Conservation (phyloP, 2,113 vertebrate genomes). For the Barnardius zonarius region DNA sequence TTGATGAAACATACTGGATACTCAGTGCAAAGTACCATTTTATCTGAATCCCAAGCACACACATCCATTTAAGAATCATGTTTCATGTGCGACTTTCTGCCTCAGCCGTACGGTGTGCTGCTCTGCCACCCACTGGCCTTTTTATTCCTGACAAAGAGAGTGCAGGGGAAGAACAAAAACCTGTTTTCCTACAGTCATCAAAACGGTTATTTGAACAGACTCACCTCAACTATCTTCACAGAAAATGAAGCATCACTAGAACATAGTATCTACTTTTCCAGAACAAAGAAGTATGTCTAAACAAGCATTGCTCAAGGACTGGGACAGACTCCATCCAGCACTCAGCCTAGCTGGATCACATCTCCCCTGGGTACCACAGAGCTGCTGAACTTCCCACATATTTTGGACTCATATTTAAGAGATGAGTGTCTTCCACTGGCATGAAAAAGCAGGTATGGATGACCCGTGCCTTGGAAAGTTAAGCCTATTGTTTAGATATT, state of each 20-base stretch:
- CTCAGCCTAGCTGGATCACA: not conserved
- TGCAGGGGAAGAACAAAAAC: not conserved
- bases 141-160: not conserved
- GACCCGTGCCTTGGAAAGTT: fast-evolving
- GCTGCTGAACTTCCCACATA: not conserved
- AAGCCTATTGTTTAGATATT: not conserved
- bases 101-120: not conserved
- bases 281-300: not conserved
- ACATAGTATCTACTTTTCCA: not conserved
- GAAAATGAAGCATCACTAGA: not conserved
- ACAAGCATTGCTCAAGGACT: not conserved
- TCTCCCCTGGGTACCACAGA: not conserved
- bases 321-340: not conserved
- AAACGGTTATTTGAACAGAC: not conserved
- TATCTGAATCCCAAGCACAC: not conserved
- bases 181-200: not conserved
- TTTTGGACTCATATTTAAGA: not conserved
- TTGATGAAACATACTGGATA: not conserved
- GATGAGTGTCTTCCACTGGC: not conserved
- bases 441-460: not conserved
- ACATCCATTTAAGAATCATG: not conserved
- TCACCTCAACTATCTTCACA: not conserved
- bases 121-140: conserved; percentile 30
- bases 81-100: not conserved
- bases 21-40: not conserved